Conservation (phyloP, 2,888 invertebrate genomes). For the Myopa testacea region DNA sequence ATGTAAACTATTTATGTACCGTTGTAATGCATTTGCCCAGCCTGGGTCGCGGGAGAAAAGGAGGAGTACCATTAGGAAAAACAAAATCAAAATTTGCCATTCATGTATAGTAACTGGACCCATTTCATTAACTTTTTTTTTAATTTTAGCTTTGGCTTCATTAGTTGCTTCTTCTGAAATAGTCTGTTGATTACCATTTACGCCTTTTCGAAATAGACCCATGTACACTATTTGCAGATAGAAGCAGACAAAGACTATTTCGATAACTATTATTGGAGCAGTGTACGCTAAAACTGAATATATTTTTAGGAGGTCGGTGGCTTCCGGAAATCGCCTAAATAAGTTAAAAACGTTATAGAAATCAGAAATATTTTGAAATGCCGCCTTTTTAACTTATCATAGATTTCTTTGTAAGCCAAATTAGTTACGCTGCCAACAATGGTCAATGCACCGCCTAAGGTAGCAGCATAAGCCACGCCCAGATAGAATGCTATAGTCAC, state of each 20-base stretch:
- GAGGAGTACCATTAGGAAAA: conserved; percentile 42
- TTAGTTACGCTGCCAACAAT: conserved; percentile 84
- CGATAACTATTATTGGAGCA: conserved; percentile 51
- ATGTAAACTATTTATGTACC: not conserved
- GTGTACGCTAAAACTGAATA: conserved; percentile 54
- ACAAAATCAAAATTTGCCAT: conserved; percentile 45
- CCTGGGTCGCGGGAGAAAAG: conserved; percentile 46
- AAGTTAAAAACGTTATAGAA: not conserved
- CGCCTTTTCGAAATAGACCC: conserved; percentile 58
- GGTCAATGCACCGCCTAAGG: conserved; percentile 80
- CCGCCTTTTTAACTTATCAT: conserved; percentile 65
- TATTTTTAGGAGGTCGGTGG: conserved; percentile 54
- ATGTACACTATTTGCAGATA: conserved; percentile 56
- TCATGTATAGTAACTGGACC: conserved; percentile 46
- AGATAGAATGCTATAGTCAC: conserved; percentile 80
- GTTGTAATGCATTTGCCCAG: conserved; percentile 39
- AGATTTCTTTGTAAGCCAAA: conserved; percentile 82
- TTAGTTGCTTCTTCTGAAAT: conserved; percentile 26
- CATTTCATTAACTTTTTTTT: conserved; percentile 44
- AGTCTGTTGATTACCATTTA: conserved; percentile 43
- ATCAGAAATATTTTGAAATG: not conserved
- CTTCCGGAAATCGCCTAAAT: conserved; percentile 61
- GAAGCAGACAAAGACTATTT: conserved; percentile 49
- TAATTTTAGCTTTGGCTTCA: conserved; percentile 41
- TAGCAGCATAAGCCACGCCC: conserved; percentile 80